phyloP scores from a whole-genome alignment of 2,888 invertebrate species.

The Melanostoma mellinum region DNA sequence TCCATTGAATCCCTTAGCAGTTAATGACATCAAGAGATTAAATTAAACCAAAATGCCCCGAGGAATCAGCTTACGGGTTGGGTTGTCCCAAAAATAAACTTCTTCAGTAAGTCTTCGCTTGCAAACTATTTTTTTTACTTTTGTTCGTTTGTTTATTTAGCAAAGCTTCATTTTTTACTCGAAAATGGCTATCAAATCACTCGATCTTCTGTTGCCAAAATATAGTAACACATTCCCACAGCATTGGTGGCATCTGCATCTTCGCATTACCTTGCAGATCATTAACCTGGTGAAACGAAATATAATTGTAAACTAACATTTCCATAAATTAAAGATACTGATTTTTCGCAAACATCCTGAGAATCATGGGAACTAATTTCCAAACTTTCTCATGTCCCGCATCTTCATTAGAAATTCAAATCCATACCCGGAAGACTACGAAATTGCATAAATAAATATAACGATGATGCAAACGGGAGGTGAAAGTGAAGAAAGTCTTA shows the following conservation, averaged over 20 bases:
- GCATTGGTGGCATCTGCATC: neutral
- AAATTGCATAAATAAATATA: slow-evolving; percentile 56
- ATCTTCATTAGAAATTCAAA: slow-evolving; percentile 64
- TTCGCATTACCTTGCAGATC: slow-evolving; percentile 2
- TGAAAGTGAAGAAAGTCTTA: slow-evolving; percentile 59
- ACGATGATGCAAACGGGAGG: slow-evolving; percentile 4
- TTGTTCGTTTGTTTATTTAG: too few species aligned
- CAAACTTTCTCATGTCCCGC: slow-evolving; percentile 38
- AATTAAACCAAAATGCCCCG: neutral
- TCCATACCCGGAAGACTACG: slow-evolving; percentile 65
- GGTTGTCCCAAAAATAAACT: too few species aligned
- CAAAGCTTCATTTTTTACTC: too few species aligned
- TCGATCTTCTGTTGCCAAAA: neutral
- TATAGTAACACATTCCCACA: slow-evolving; percentile 35
- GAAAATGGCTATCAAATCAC: too few species aligned
- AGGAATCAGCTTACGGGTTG: too few species aligned
- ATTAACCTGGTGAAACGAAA: slow-evolving; percentile 20
- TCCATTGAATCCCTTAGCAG: neutral
- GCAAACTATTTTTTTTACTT: too few species aligned
- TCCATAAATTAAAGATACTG: slow-evolving; percentile 58
- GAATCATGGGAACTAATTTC: slow-evolving; percentile 59
- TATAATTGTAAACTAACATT: slow-evolving; percentile 39
- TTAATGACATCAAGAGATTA: neutral
- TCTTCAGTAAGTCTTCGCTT: too few species aligned
- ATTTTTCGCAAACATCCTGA: slow-evolving; percentile 59